Evolutionary conservation across 2,797 vertebrate genomes (phyloP).

Genomic region (Agapornis canus): DNA sequence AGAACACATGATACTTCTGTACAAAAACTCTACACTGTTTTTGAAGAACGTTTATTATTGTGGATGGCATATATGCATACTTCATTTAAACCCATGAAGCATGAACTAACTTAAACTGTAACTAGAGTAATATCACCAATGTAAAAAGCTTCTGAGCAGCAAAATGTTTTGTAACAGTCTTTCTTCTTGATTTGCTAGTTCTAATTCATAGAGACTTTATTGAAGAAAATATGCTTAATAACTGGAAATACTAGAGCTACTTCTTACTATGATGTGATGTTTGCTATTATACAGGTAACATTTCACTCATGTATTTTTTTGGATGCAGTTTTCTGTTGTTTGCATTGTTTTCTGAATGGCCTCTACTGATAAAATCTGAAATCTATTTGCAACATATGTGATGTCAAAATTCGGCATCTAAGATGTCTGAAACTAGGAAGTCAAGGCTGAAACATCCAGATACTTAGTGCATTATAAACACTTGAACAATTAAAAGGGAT

Average conservation of each 20-base stretch:
- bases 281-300: neutral
- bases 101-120: neutral
- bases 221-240: neutral
- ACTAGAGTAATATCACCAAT: neutral
- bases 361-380: neutral
- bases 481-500: neutral
- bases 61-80: accelerated
- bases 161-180: neutral
- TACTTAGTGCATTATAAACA: neutral
- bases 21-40: neutral
- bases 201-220: neutral
- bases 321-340: neutral
- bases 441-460: neutral
- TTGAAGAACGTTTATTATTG: neutral
- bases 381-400: accelerated
- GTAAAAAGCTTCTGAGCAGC: neutral
- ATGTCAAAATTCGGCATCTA: neutral
- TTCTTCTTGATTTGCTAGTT: neutral
- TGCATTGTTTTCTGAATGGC: neutral
- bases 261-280: neutral
- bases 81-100: neutral
- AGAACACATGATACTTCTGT: neutral
- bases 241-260: neutral
- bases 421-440: neutral
- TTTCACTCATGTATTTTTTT: neutral